Conservation (phyloP, 2,888 invertebrate genomes). For the Nymphalis polychloros region DNA sequence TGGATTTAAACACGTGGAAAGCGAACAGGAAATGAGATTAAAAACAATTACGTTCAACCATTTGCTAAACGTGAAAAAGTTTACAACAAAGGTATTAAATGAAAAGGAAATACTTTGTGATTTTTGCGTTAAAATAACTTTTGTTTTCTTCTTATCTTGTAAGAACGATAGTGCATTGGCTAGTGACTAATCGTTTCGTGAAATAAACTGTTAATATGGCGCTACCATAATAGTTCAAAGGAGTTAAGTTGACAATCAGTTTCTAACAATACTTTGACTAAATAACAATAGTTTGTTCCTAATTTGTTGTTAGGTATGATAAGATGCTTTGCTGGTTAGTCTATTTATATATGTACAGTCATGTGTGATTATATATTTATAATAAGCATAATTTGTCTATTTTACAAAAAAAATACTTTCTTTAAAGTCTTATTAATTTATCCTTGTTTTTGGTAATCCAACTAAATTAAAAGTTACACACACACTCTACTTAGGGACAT, state of each 20-base stretch:
- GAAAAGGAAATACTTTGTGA: constrained; percentile 44
- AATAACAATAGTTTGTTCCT: not conserved
- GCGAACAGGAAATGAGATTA: constrained; percentile 48
- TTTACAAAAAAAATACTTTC: too few relatives aligned
- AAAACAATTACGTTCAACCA: constrained; percentile 51
- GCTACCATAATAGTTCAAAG: constrained; percentile 10
- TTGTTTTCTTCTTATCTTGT: constrained; percentile 35
- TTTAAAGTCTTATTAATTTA: too few relatives aligned
- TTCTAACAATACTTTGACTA: not conserved
- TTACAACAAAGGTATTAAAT: constrained; percentile 55
- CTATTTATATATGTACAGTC: too few relatives aligned
- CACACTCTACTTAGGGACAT: too few relatives aligned
- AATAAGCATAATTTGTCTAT: too few relatives aligned
- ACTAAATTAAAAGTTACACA: too few relatives aligned
- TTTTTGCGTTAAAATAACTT: constrained; percentile 49
- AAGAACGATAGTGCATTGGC: constrained; percentile 2
- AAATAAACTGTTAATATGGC: constrained; percentile 23
- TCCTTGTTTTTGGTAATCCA: too few relatives aligned
- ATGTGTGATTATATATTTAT: too few relatives aligned
- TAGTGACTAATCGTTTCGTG: constrained; percentile 36
- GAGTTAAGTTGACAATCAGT: not conserved
- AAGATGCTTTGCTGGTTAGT: too few relatives aligned
- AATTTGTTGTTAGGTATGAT: not conserved
- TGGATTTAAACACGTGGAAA: constrained; percentile 55
- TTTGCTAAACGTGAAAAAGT: constrained; percentile 59